These are phyloP conservation scores for Abscondita cerata DNA, from an alignment of 2,888 invertebrate genomes.

Conservation along the genomic window DNA sequence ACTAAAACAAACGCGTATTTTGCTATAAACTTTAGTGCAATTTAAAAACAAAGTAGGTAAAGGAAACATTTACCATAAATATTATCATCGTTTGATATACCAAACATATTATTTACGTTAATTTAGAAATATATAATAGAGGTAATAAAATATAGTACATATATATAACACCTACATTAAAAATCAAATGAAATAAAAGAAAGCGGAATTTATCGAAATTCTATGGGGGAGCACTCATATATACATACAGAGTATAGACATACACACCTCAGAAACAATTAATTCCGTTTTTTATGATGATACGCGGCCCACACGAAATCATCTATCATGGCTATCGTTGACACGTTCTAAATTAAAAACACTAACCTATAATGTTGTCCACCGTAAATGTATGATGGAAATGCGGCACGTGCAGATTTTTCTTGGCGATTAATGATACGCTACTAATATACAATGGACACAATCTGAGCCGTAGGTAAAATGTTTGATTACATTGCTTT, in stretches of 20 bases:
- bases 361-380: conserved; percentile 49
- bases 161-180: conserved; percentile 53
- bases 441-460: conserved; percentile 21
- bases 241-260: conserved; percentile 49
- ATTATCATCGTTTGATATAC: neutral
- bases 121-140: too few species aligned
- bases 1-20: conserved; percentile 8
- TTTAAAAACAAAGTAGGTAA: conserved; percentile 15
- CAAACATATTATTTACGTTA: too few species aligned
- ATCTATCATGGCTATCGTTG: conserved; percentile 61
- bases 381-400: conserved; percentile 10
- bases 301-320: conserved; percentile 58
- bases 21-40: conserved; percentile 9
- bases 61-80: neutral
- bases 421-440: neutral
- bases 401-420: conserved; percentile 24
- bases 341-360: conserved; percentile 62
- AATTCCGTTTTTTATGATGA: conserved; percentile 56
- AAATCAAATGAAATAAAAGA: conserved; percentile 57
- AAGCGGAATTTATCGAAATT: conserved; percentile 56
- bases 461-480: conserved; percentile 34
- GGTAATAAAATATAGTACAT: too few species aligned
- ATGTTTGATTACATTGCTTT: conserved; percentile 41
- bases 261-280: conserved; percentile 58
- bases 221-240: conserved; percentile 41